phyloP scores from a whole-genome alignment of 2,113 vertebrate genomes.

The Rhinolophus ferrumequinum region DNA sequence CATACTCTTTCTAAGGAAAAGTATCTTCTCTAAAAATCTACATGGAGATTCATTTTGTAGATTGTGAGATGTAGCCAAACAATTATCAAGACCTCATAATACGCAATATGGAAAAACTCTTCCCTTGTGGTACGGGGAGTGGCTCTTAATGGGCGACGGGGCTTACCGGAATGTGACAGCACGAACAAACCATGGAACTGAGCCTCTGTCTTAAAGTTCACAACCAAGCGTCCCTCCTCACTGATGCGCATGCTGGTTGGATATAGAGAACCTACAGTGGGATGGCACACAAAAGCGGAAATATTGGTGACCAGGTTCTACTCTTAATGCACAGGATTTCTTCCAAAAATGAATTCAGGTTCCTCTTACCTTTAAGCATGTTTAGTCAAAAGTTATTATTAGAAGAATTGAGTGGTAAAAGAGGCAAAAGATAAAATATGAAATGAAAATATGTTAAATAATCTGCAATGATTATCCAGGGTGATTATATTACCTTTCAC shows the following conservation, averaged over 20 bases:
- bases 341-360: not conserved
- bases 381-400: not conserved
- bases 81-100: not conserved
- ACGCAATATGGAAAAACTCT: accelerated
- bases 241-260: conserved; percentile 96
- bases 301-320: not conserved
- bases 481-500: not conserved
- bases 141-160: accelerated
- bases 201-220: conserved; percentile 95
- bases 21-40: not conserved
- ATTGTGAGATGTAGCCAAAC: not conserved
- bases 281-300: not conserved
- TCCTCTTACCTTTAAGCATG: not conserved
- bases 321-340: not conserved
- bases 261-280: conserved; percentile 90
- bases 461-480: not conserved
- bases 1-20: not conserved
- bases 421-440: not conserved
- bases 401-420: not conserved
- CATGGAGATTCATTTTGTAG: not conserved
- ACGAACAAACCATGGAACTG: conserved; percentile 95
- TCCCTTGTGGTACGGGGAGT: accelerated
- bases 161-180: conserved; percentile 91
- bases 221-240: conserved; percentile 93
- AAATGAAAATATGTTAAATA: not conserved